Conservation (phyloP, 2,888 invertebrate species). For the Leucoma salicis region DNA sequence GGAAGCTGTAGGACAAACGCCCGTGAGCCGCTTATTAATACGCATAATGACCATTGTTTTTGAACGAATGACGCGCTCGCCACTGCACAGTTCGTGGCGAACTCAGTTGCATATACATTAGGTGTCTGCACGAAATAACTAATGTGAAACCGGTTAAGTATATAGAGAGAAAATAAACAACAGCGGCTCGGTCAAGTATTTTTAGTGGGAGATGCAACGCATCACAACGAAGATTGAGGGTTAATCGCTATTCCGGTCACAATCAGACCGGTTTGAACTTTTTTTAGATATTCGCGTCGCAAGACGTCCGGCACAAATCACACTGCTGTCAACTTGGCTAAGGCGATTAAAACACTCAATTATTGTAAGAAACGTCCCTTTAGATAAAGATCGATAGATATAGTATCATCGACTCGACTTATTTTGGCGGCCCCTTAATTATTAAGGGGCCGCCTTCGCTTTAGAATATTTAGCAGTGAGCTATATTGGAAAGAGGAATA, state of each 20-base stretch:
- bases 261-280: constrained; percentile 66
- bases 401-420: too few species aligned
- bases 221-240: constrained; percentile 58
- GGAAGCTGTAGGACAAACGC: constrained; percentile 58
- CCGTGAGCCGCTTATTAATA: constrained; percentile 51
- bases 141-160: constrained; percentile 25
- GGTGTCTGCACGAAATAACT: constrained; percentile 31
- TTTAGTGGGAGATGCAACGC: constrained; percentile 53
- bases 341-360: too few species aligned
- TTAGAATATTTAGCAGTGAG: constrained; percentile 43
- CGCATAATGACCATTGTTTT: constrained; percentile 52
- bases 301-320: constrained; percentile 46
- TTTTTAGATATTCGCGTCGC: constrained; percentile 41
- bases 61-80: constrained; percentile 28
- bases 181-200: constrained; percentile 41
- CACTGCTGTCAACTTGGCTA: constrained; percentile 30
- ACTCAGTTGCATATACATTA: constrained; percentile 27
- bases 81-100: constrained; percentile 25
- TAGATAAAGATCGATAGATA: too few species aligned
- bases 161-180: constrained; percentile 19
- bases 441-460: constrained; percentile 51
- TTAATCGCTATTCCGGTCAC: constrained; percentile 71
- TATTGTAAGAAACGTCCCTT: too few species aligned
- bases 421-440: too few species aligned
- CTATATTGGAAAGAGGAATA: not conserved